phyloP scores from a whole-genome alignment of 1,140 invertebrate species.

The Muscidifurax raptorellus region DNA sequence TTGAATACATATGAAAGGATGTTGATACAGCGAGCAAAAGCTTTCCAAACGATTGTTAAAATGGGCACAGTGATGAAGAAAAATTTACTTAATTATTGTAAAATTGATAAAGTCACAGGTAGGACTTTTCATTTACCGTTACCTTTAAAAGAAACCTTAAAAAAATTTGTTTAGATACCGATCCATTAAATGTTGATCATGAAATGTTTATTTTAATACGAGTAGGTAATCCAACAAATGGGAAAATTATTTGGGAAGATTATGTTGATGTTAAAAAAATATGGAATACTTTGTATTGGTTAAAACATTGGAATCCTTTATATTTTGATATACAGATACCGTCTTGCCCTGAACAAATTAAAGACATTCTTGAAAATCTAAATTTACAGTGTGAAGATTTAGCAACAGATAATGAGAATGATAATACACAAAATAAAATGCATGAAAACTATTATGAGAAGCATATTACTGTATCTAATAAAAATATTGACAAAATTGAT shows the following conservation, averaged over 20 bases:
- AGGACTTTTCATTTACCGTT: conserved; percentile 66
- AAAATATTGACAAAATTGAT: not conserved
- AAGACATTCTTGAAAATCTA: conserved; percentile 26
- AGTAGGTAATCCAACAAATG: conserved; percentile 6
- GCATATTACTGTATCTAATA: not conserved
- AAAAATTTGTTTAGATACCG: conserved; percentile 55
- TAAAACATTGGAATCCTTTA: conserved; percentile 29
- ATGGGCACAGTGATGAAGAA: conserved; percentile 61
- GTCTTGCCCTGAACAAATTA: conserved; percentile 24
- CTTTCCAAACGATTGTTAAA: conserved; percentile 62
- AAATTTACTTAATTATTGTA: conserved; percentile 57
- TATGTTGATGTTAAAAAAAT: conserved; percentile 26
- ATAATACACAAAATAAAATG: not conserved
- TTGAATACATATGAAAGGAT: conserved; percentile 57
- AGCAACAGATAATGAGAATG: not conserved
- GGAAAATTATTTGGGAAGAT: conserved; percentile 23
- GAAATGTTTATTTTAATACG: conserved; percentile 55
- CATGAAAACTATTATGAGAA: not conserved
- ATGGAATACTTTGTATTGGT: conserved; percentile 7
- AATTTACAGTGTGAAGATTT: not conserved
- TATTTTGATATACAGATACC: conserved; percentile 58
- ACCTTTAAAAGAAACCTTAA: conserved; percentile 61
- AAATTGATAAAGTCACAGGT: conserved; percentile 61
- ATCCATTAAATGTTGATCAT: conserved; percentile 53
- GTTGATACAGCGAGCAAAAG: conserved; percentile 66